phyloP scores from a whole-genome alignment of 2,113 vertebrate genomes.

The Siniperca knerii region DNA sequence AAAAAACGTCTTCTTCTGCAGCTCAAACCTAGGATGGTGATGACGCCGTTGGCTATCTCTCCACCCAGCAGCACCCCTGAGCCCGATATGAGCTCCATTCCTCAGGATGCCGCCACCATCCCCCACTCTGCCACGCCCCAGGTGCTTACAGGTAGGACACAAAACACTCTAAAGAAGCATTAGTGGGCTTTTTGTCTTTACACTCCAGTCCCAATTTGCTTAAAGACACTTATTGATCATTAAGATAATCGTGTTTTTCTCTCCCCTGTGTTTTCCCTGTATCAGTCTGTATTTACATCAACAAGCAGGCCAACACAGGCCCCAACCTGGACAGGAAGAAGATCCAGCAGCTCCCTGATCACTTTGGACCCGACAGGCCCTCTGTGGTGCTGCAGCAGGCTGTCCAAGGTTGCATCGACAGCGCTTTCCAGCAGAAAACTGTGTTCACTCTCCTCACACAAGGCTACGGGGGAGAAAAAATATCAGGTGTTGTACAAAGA shows the following conservation, averaged over 20 bases:
- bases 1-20: slow-evolving; percentile 70
- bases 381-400: slow-evolving; percentile 93
- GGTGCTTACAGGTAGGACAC: slow-evolving; percentile 90
- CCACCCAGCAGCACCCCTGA: slow-evolving; percentile 93
- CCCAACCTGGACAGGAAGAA: slow-evolving; percentile 95
- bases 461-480: slow-evolving; percentile 94
- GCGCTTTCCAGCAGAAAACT: slow-evolving; percentile 93
- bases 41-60: slow-evolving; percentile 93
- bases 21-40: slow-evolving; percentile 93
- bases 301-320: slow-evolving; percentile 92
- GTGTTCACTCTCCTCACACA: slow-evolving; percentile 96
- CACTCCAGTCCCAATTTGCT: background rate
- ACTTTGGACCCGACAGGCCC: slow-evolving; percentile 92
- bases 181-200: background rate
- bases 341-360: slow-evolving; percentile 94
- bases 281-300: slow-evolving; percentile 97
- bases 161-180: background rate
- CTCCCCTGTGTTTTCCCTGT: background rate
- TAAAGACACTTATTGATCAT: background rate
- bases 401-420: slow-evolving; percentile 97
- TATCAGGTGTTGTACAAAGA: slow-evolving; percentile 89
- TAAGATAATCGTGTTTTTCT: background rate
- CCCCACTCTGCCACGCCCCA: slow-evolving; percentile 90
- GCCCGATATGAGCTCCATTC: slow-evolving; percentile 93
- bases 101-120: slow-evolving; percentile 93